A percentile compares a stretch with the other conserved stretches of the same genome.
Evolutionary conservation across 2,888 invertebrate species (phyloP).

Genomic region (Octonoba sinensis): DNA sequence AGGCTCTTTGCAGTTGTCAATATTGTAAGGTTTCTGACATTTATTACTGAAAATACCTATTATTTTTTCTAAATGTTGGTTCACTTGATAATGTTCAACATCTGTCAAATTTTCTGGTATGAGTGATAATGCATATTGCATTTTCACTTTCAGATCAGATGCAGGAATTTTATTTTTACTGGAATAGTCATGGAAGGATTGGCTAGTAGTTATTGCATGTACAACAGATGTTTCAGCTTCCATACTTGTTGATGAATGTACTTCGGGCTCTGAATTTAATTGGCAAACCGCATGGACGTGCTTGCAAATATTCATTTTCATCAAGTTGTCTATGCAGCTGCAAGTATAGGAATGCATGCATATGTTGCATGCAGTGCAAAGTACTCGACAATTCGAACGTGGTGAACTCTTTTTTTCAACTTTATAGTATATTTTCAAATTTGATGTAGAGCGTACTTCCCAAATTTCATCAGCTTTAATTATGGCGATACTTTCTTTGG

Average conservation of each 20-base stretch:
- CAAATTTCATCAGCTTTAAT: not conserved
- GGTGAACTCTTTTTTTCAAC: not conserved
- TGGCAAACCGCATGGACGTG: not conserved
- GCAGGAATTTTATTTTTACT: too few species aligned
- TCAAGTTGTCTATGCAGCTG: not conserved
- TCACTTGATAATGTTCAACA: not conserved
- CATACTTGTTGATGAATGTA: not conserved
- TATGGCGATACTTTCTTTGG: not conserved
- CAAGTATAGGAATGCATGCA: not conserved
- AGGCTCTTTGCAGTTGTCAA: not conserved
- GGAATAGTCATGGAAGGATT: too few species aligned
- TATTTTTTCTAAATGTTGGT: not conserved
- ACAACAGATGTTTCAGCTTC: too few species aligned
- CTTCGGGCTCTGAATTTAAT: not conserved
- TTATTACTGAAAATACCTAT: not conserved
- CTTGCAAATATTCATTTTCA: not conserved
- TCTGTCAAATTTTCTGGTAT: too few species aligned
- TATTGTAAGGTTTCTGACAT: not conserved
- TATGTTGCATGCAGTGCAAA: not conserved
- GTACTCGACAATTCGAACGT: not conserved
- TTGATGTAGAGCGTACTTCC: not conserved
- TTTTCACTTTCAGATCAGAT: too few species aligned
- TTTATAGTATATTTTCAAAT: not conserved
- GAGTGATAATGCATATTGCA: too few species aligned
- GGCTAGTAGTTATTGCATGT: too few species aligned